These are phyloP conservation scores for Pelecanus crispus DNA, from an alignment of 2,113 vertebrate species.

Conservation along the genomic window DNA sequence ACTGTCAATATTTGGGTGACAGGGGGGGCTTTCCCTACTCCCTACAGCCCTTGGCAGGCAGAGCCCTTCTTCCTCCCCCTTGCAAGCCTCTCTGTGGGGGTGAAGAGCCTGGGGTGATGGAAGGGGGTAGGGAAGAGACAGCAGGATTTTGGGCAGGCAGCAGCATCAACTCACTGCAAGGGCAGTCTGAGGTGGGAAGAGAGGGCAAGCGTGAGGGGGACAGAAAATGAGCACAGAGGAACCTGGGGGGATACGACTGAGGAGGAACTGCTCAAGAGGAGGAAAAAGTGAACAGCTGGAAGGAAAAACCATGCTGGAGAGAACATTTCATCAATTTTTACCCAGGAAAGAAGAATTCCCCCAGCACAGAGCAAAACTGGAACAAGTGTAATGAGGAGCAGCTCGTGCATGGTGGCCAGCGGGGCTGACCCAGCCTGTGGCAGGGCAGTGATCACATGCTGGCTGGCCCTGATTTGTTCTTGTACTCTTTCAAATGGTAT, in stretches of 20 bases:
- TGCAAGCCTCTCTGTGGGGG: not conserved
- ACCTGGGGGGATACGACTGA: not conserved
- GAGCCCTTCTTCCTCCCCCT: not conserved
- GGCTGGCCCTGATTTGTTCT: not conserved
- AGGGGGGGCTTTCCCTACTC: not conserved
- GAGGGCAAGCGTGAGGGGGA: fast-evolving
- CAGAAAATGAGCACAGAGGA: not conserved
- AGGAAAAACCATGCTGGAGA: not conserved
- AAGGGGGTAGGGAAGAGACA: fast-evolving
- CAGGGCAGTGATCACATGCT: not conserved
- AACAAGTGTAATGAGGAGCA: not conserved
- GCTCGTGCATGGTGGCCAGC: fast-evolving
- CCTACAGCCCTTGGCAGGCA: not conserved
- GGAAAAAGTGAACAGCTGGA: not conserved
- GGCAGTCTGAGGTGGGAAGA: not conserved
- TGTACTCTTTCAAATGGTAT: not conserved
- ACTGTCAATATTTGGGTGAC: not conserved
- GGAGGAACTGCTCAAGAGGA: not conserved
- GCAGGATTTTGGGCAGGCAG: not conserved
- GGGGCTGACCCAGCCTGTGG: not conserved
- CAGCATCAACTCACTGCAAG: too few relatives aligned
- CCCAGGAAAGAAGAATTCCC: not conserved
- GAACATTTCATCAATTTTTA: not conserved
- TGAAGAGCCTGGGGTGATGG: not conserved
- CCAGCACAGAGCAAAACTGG: not conserved